Percentiles rank a stretch among this genome's conserved stretches.
These are phyloP conservation scores for Cephus runcator DNA, from an alignment of 2,888 invertebrate genomes.

Conservation along the genomic window DNA sequence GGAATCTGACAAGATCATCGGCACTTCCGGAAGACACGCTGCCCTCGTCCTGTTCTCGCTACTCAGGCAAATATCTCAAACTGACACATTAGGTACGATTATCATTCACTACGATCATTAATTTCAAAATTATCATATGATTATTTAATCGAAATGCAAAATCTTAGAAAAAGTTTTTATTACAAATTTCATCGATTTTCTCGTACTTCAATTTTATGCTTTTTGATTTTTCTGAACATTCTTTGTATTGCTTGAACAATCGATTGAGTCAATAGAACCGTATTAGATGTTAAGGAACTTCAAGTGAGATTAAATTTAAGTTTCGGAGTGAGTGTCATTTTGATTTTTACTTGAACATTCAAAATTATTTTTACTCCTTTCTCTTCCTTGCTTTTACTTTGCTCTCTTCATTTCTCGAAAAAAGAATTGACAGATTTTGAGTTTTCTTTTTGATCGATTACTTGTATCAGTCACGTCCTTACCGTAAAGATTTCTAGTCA, in stretches of 20 bases:
- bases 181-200: neutral
- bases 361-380: neutral
- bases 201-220: neutral
- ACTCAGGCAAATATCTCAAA: neutral
- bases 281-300: slow-evolving; percentile 22
- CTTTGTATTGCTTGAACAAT: neutral
- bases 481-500: neutral
- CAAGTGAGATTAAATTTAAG: slow-evolving; percentile 40
- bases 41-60: neutral
- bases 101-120: neutral
- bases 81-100: neutral
- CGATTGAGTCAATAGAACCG: neutral
- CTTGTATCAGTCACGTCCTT: neutral
- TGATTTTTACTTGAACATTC: neutral
- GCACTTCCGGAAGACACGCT: neutral
- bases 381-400: neutral
- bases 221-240: neutral
- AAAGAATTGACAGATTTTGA: slow-evolving; percentile 13
- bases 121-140: neutral
- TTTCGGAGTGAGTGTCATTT: slow-evolving; percentile 4
- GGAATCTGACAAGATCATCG: neutral
- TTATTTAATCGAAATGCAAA: neutral
- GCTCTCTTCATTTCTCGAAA: neutral
- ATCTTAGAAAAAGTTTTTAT: neutral
- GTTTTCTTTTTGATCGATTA: slow-evolving; percentile 9